These are phyloP conservation scores for Megastigmus dorsalis DNA, from an alignment of 2,888 invertebrate genomes.

Conservation along the genomic window DNA sequence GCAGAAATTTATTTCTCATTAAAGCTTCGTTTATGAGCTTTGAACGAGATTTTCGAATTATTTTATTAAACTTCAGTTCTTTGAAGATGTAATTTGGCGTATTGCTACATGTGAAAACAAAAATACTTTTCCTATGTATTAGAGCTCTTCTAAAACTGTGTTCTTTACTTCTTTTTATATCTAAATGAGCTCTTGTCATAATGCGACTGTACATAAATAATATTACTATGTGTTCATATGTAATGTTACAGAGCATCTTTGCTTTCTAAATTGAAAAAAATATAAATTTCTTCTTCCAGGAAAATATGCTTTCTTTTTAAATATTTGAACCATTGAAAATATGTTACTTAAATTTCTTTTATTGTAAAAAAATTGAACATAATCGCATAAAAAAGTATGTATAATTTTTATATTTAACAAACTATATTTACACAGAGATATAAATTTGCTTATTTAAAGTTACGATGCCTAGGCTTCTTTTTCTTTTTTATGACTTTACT, in stretches of 20 bases:
- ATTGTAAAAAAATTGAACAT: constrained; percentile 17
- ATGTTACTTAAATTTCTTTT: constrained; percentile 9
- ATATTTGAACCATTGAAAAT: constrained; percentile 12
- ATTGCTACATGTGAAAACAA: constrained; percentile 18
- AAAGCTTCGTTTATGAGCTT: constrained; percentile 6
- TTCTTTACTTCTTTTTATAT: constrained; percentile 27
- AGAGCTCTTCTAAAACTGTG: constrained; percentile 34
- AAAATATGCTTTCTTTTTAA: constrained; percentile 1
- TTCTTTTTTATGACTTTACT: constrained; percentile 47
- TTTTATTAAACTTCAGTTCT: constrained; percentile 26
- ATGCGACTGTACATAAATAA: constrained; percentile 48
- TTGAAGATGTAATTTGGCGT: constrained; percentile 37
- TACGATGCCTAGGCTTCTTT: constrained; percentile 46
- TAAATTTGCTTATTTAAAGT: constrained; percentile 40
- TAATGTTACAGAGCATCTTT: constrained; percentile 43
- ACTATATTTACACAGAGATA: constrained; percentile 37
- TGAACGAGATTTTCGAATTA: constrained; percentile 2
- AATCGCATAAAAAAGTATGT: constrained; percentile 27
- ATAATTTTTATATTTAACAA: constrained; percentile 36
- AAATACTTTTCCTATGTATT: constrained; percentile 17
- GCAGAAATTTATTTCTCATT: constrained; percentile 10
- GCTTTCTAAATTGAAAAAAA: constrained; percentile 40
- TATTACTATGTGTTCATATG: constrained; percentile 47
- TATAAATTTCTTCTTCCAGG: constrained; percentile 37
- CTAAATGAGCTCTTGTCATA: constrained; percentile 32